phyloP scores from a whole-genome alignment of 2,888 invertebrate genomes.

The Bombyx huttoni region DNA sequence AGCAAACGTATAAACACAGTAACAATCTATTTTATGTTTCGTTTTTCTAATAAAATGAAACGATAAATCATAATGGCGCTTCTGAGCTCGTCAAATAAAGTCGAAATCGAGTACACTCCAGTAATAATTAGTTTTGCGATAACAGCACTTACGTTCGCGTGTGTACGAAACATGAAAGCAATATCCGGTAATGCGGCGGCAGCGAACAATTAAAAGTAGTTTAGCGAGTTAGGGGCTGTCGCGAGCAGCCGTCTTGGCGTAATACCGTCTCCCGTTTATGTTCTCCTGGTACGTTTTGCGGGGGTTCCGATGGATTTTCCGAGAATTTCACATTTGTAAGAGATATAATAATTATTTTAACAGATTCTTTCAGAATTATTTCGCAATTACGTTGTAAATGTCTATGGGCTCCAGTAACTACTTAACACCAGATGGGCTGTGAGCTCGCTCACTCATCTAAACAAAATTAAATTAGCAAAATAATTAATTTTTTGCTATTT shows the following conservation, averaged over 20 bases:
- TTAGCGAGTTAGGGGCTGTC: slow-evolving; percentile 13
- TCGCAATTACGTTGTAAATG: too few relatives aligned
- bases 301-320: background rate
- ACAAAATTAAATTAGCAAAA: too few relatives aligned
- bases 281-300: background rate
- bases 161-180: slow-evolving; percentile 4
- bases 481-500: too few relatives aligned
- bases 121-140: background rate
- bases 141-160: background rate
- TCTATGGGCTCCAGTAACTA: too few relatives aligned
- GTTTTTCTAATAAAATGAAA: too few relatives aligned
- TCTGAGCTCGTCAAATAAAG: background rate
- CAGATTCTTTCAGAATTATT: too few relatives aligned
- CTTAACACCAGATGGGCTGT: too few relatives aligned
- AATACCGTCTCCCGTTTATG: background rate
- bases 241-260: slow-evolving; percentile 6
- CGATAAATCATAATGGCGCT: background rate
- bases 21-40: too few relatives aligned
- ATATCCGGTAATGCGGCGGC: slow-evolving; percentile 2
- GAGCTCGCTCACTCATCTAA: too few relatives aligned
- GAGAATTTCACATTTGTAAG: too few relatives aligned
- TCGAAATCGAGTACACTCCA: background rate
- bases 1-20: too few relatives aligned
- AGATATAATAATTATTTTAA: too few relatives aligned
- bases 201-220: slow-evolving; percentile 23